Conservation (phyloP, 2,113 vertebrate species). For the Halcyon senegalensis region DNA sequence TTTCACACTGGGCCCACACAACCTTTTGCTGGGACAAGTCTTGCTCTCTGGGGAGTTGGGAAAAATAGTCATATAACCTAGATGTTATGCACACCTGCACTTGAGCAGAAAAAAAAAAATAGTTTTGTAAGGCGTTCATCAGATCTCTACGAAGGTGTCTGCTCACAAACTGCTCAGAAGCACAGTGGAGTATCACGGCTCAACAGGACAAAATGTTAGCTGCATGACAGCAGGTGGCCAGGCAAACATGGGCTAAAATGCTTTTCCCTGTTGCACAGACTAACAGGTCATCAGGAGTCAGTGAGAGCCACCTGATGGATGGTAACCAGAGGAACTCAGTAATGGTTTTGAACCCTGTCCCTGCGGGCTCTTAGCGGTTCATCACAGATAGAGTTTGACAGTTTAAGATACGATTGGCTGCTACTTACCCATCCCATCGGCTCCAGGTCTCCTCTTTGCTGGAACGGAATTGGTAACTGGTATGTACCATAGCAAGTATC, state of each 20-base stretch:
- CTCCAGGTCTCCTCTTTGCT: rapidly evolving
- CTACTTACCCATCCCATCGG: background rate
- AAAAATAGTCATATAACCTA: background rate
- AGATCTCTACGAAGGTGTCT: rapidly evolving
- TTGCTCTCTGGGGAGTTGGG: background rate
- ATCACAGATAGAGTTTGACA: background rate
- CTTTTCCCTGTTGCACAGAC: background rate
- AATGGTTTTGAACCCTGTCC: background rate
- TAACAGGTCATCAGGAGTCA: background rate
- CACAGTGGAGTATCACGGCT: rapidly evolving
- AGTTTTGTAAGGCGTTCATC: background rate
- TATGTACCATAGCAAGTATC: background rate
- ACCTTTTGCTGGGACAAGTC: background rate
- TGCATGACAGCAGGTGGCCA: background rate
- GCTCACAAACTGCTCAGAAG: background rate
- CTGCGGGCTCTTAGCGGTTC: background rate
- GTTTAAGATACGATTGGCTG: background rate
- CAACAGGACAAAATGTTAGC: rapidly evolving
- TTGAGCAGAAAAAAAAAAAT: background rate
- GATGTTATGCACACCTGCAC: background rate
- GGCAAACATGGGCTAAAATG: background rate
- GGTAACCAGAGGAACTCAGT: background rate
- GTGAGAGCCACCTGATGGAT: background rate
- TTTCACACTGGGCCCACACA: background rate
- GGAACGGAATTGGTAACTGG: background rate